Percentiles rank a stretch among this genome's conserved stretches.
Evolutionary conservation across 2,113 vertebrate genomes (phyloP).

Genomic region (Epinephelus lanceolatus): DNA sequence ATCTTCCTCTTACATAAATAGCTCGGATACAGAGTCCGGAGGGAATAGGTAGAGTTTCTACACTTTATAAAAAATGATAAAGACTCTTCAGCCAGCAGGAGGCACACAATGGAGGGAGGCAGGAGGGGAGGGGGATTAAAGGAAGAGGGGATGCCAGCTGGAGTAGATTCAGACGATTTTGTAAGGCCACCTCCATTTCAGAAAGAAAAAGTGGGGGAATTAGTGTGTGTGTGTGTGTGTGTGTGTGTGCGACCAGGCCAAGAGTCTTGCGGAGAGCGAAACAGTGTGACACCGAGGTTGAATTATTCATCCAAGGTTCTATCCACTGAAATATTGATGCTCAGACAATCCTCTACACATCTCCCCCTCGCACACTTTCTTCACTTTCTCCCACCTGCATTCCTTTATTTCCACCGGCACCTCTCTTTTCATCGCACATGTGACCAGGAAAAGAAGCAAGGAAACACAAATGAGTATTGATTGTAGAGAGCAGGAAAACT

Average conservation of each 20-base stretch:
- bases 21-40: slow-evolving; percentile 40
- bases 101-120: slow-evolving; percentile 27
- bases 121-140: slow-evolving; percentile 22
- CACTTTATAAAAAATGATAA: neutral
- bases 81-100: slow-evolving; percentile 18
- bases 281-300: slow-evolving; percentile 54
- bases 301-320: slow-evolving; percentile 79
- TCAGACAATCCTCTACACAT: slow-evolving; percentile 50
- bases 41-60: slow-evolving; percentile 49
- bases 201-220: slow-evolving; percentile 26
- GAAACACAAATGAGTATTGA: slow-evolving; percentile 1
- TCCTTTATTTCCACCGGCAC: slow-evolving; percentile 1
- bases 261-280: slow-evolving; percentile 45
- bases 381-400: neutral
- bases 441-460: neutral
- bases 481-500: neutral
- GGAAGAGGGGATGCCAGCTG: slow-evolving; percentile 43
- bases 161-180: slow-evolving; percentile 50
- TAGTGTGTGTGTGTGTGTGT: slow-evolving; percentile 26
- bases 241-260: slow-evolving; percentile 42
- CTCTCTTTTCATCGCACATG: neutral
- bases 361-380: slow-evolving; percentile 17
- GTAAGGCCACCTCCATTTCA: slow-evolving; percentile 44
- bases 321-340: slow-evolving; percentile 77
- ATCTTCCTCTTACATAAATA: slow-evolving; percentile 76